Evolutionary conservation across 2,888 invertebrate genomes (phyloP), one percentile per base, ranked within the genome.

Genomic region (Oasisia sp.): DNA sequence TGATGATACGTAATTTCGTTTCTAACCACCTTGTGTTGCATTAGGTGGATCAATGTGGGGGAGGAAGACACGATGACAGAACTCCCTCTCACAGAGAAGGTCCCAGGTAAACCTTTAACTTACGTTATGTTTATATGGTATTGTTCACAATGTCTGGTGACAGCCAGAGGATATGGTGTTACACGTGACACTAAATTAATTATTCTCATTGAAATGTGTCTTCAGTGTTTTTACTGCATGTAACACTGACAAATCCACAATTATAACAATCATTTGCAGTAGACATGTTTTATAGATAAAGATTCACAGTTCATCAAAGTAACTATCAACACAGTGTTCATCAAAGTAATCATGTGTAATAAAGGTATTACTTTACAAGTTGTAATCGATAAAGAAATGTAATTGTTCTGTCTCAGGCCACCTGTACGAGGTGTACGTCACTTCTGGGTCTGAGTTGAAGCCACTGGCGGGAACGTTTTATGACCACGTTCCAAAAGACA

Each of bases 301-400:
- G 38, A 38, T 38, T 38, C 38, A 38, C 38, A 38, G 1, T 38
- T 38, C 38, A 38, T 38, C 74, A 74, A 27, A 27, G 19, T 38
- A 38, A 38, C 38, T 38, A 38, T 38, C 2, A 38, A 74, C 3
- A 7, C 74, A 27, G 74, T 74, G 74, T 74, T 74, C 19, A 74
- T 74, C 74, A 74, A 74, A 74, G 74, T 74, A 74, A 74, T 90
- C 32, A 32, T 38, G 32, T 7, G 1, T 38, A 12, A 38, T 90
- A 38, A 32, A 14, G n/a, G 14, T 0, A 90, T 90, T 38, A 90
- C 14, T 32, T 91, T 27, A 93, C 95, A 95, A 93, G 89, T 94
- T 94, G 38, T 94, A 94, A 89, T 95, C 95, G 93, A 74, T 19
- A 74, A 74, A 74, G 19, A 74, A 19, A 74, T 7, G 19, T 19